phyloP scores from a whole-genome alignment of 2,113 vertebrate genomes.

The Strix uralensis region DNA sequence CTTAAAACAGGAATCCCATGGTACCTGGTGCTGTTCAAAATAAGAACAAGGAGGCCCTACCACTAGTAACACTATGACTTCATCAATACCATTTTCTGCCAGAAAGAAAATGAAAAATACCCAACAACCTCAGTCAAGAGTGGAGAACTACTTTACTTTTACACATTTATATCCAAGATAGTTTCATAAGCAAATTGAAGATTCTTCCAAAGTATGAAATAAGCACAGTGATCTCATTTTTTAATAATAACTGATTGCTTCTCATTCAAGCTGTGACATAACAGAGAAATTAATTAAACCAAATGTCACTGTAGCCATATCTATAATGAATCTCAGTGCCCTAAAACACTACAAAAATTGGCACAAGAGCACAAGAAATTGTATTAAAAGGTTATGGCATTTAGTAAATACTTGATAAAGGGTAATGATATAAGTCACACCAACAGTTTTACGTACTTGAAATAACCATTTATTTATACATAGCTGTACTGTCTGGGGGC shows the following conservation, averaged over 20 bases:
- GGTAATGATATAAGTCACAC: not conserved
- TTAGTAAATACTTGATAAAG: constrained; percentile 1
- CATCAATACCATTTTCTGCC: not conserved
- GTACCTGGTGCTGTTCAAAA: not conserved
- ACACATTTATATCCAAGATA: not conserved
- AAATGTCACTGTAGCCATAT: constrained; percentile 14
- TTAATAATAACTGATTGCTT: not conserved
- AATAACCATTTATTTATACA: not conserved
- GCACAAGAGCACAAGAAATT: not conserved
- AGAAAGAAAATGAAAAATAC: not conserved
- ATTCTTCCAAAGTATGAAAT: not conserved
- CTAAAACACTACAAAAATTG: constrained; percentile 10
- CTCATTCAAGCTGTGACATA: constrained; percentile 33
- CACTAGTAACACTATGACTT: not conserved
- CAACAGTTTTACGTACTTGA: not conserved
- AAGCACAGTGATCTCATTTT: not conserved
- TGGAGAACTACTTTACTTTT: not conserved
- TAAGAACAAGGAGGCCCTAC: not conserved
- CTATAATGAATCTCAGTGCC: constrained; percentile 31
- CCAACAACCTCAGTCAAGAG: not conserved
- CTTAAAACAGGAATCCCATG: not conserved
- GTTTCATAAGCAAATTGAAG: not conserved
- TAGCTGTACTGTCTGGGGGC: not conserved
- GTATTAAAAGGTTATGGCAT: constrained; percentile 20
- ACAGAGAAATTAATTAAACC: constrained; percentile 50